phyloP scores from a whole-genome alignment of 2,797 vertebrate species.

The Pseudochirops cupreus region DNA sequence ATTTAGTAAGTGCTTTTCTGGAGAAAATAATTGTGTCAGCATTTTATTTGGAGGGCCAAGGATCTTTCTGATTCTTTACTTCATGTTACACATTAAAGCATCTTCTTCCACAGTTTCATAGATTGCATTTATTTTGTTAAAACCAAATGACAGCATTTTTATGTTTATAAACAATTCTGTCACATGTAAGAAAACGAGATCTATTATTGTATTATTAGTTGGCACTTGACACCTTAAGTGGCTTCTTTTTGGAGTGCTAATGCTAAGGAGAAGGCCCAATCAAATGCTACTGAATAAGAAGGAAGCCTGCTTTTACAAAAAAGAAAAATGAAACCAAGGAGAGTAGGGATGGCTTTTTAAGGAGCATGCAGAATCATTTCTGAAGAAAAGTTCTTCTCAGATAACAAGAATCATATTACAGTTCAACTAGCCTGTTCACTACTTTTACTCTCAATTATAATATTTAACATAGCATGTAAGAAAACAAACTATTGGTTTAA shows the following conservation, averaged over 20 bases:
- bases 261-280: slow-evolving; percentile 52
- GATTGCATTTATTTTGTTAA: slow-evolving; percentile 57
- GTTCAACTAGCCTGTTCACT: slow-evolving; percentile 74
- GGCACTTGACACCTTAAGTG: slow-evolving; percentile 59
- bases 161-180: slow-evolving; percentile 61
- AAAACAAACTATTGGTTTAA: slow-evolving; percentile 81
- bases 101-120: slow-evolving; percentile 51
- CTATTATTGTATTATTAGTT: slow-evolving; percentile 30
- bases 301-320: slow-evolving; percentile 59
- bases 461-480: slow-evolving; percentile 81
- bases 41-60: slow-evolving; percentile 42
- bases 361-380: slow-evolving; percentile 57
- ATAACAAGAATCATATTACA: slow-evolving; percentile 79
- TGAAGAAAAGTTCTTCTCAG: slow-evolving; percentile 77
- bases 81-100: slow-evolving; percentile 34
- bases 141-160: slow-evolving; percentile 53
- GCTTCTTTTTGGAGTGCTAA: slow-evolving; percentile 49
- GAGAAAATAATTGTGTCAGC: slow-evolving; percentile 31
- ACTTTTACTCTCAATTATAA: slow-evolving; percentile 80
- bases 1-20: slow-evolving; percentile 53
- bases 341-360: slow-evolving; percentile 64
- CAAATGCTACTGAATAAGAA: slow-evolving; percentile 54
- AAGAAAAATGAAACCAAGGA: slow-evolving; percentile 54
- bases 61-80: slow-evolving; percentile 53
- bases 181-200: slow-evolving; percentile 59